phyloP scores from a whole-genome alignment of 2,113 vertebrate genomes.

The Neotragus pygmaeus region DNA sequence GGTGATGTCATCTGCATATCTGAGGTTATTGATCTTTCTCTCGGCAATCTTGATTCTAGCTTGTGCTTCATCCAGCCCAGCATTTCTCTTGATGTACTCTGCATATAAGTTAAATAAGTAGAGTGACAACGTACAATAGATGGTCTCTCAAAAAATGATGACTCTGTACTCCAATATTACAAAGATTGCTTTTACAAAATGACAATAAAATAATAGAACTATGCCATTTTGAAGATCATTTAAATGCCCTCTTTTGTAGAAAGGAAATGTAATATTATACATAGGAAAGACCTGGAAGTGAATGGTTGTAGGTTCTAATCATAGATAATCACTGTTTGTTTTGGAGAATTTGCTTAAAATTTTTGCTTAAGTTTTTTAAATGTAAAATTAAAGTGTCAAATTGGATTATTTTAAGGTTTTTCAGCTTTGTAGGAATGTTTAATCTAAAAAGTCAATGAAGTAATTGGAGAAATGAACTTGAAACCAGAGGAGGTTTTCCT shows the following conservation, averaged over 20 bases:
- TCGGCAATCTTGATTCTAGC: not conserved
- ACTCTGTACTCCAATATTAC: not conserved
- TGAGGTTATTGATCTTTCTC: not conserved
- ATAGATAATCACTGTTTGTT: not conserved
- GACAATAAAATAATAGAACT: not conserved
- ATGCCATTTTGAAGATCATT: not conserved
- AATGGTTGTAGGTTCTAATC: not conserved
- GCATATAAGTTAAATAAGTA: not conserved
- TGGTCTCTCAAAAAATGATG: not conserved
- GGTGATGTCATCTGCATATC: not conserved
- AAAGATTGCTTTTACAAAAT: not conserved
- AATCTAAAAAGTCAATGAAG: constrained; percentile 87
- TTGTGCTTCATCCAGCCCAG: not conserved
- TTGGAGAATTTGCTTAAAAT: not conserved
- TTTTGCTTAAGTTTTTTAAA: not conserved
- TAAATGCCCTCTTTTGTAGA: not conserved
- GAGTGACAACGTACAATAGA: not conserved
- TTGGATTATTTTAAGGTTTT: not conserved
- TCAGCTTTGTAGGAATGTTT: not conserved
- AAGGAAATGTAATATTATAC: not conserved
- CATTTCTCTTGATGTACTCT: not conserved
- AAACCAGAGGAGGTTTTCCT: constrained; percentile 97
- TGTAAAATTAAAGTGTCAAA: not conserved
- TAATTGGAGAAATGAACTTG: constrained; percentile 98
- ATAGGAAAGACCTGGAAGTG: not conserved